Evolutionary conservation across 1,140 invertebrate species (phyloP), one percentile per base, ranked within the genome.

Genomic region (Medauroidea extradentata): DNA sequence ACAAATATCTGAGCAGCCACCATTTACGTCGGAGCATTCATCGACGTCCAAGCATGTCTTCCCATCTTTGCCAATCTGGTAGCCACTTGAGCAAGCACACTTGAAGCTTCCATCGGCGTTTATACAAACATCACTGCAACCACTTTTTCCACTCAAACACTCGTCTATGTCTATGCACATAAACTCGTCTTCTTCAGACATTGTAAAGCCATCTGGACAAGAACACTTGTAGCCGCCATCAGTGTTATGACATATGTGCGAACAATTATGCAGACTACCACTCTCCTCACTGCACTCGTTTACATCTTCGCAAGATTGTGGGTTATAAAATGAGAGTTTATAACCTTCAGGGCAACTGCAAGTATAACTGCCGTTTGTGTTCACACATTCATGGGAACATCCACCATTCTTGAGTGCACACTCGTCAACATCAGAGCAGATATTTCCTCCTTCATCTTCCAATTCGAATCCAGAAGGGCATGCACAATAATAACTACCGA

Each of bases 201-300:
- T 61, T 19, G 68, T 59, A 58, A 71, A 78, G 19, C 75, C 79
- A 52, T 75, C 69, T 46, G 71, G 67, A 64, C 78, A 80, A 38
- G 68, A 62, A 60, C 71, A 73, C 52, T 73, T 75, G 55, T 74
- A 79, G 29, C 74, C 73, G 3, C 80, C 82, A n/a, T 77, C 67
- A 5, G 76, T 75, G 65, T 86, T 82, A 2, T 76, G 65, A 66
- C 85, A 87, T 8, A 74, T 66, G 60, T 85, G 81, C 0, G 75
- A 76, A 62, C 80, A 82, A 2, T 16, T 16, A 9, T 53, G 27
- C 8, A 18, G 13, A 0, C 75, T 75, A 2, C 77, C 78, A 55
- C 80, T 81, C 42, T 77, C 68, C 11, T 62, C 63, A 8, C 69
- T 60, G 63, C 85, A 87, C 62, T 86, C 84, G 69, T 87, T 79